Conservation (phyloP, 2,797 vertebrate genomes). For the Notoglanidium macrostoma region DNA sequence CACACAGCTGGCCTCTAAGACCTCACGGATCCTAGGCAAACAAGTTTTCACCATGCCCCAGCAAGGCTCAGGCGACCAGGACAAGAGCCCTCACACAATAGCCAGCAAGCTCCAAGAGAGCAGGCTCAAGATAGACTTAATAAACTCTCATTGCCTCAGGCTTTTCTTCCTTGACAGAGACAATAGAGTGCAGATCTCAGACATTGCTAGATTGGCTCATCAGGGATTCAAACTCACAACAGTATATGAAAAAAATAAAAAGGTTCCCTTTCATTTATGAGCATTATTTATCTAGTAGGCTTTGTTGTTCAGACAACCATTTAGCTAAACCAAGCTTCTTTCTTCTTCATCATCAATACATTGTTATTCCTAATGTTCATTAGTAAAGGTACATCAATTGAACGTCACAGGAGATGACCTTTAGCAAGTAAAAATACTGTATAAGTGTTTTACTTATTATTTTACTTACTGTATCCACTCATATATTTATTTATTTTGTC, state of each 20-base stretch:
- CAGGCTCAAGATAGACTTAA: conserved; percentile 67
- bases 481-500: not conserved
- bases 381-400: not conserved
- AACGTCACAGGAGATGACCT: not conserved
- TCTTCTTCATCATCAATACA: not conserved
- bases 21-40: conserved; percentile 77
- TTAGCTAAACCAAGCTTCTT: not conserved
- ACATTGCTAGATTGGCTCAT: conserved; percentile 57
- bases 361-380: not conserved
- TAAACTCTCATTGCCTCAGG: conserved; percentile 68
- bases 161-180: conserved; percentile 63
- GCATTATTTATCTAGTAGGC: conserved; percentile 21
- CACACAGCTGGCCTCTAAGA: conserved; percentile 81
- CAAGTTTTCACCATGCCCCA: conserved; percentile 71
- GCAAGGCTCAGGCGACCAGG: conserved; percentile 65
- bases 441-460: not conserved
- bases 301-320: conserved; percentile 6
- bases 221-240: conserved; percentile 9
- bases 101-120: conserved; percentile 66
- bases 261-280: conserved; percentile 21
- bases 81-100: conserved; percentile 73
- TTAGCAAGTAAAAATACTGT: not conserved
- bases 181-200: conserved; percentile 63
- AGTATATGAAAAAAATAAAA: conserved; percentile 4
- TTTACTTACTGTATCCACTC: not conserved